Base-by-base conservation (phyloP, 2,113 vertebrate species). In the Dicerorhinus sumatrensis region DNA sequence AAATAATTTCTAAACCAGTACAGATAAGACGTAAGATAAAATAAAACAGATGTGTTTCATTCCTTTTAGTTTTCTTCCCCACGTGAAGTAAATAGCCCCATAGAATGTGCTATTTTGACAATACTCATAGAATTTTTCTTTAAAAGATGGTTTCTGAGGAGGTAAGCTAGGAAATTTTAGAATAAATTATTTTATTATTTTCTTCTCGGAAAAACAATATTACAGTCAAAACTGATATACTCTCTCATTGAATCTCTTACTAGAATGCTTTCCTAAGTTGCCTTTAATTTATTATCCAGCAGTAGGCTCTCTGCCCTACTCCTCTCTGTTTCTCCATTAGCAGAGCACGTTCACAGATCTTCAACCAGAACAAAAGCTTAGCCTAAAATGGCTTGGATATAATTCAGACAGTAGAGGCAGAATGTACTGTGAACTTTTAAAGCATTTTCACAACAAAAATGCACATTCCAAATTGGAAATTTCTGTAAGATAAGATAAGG, bases 371-470 rank as follows among this genome's bases (percentile, higher is more conserved):
- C 60, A 97, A 73, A 94, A 92, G 23, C 46, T 82, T 72, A 96
- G 14, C 16, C 54, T 95, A 79, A 97, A 98, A 97, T 95, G 8
- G 51, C 70, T 60, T 80, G 31, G 23, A 29, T 83, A 93, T 56
- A 31, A 70, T 95, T 88, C 70, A 96, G 39, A 69, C n/a, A 69
- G 27, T 56, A 67, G 83, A 97, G 85, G 60, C 0, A 96, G 69
- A 97, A 95, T 96, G 94, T 84, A 85, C 25, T 79, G 82, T 46
- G 70, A 98, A 60, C 93, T 96, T 98, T 97, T 94, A 96, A 97
- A 84, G 42, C 87, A 58, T 46, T 98, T 98, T 98, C 97, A 82
- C n/a, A 96, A 95, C 91, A 97, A 97, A 94, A 98, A 97, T 86
- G 89, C 87, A 93, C 42, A 92, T 46, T 98, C 98, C 94, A 95